phyloP scores from a whole-genome alignment of 2,113 vertebrate species.

The Crotalus tigris region DNA sequence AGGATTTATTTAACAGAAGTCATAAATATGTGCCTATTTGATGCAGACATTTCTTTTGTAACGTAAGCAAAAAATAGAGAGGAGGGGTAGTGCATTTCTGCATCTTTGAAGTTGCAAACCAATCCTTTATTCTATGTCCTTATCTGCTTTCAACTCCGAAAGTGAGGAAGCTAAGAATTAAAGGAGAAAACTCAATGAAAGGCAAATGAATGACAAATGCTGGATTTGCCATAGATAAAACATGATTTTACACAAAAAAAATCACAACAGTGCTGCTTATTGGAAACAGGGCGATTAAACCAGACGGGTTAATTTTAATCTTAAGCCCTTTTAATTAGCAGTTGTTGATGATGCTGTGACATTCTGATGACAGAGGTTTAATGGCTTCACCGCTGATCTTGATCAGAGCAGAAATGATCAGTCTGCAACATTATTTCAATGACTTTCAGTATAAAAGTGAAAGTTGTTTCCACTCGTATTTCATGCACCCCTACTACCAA shows the following conservation, averaged over 20 bases:
- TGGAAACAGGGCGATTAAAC: slow-evolving; percentile 21
- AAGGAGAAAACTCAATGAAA: slow-evolving; percentile 30
- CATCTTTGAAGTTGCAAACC: slow-evolving; percentile 34
- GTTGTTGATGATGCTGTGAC: not conserved
- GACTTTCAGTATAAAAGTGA: slow-evolving; percentile 42
- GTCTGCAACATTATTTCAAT: slow-evolving; percentile 19
- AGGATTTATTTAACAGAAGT: slow-evolving; percentile 32
- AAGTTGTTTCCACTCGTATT: not conserved
- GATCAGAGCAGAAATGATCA: not conserved
- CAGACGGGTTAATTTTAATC: not conserved
- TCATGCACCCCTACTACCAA: not conserved
- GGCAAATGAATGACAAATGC: slow-evolving; percentile 39
- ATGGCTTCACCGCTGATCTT: not conserved
- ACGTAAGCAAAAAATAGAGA: slow-evolving; percentile 30
- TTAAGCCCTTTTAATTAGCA: slow-evolving; percentile 19
- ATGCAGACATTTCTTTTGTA: slow-evolving; percentile 54
- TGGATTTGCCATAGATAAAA: not conserved
- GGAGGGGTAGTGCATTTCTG: slow-evolving; percentile 25
- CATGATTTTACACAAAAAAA: slow-evolving; percentile 20
- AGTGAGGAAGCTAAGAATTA: slow-evolving; percentile 38
- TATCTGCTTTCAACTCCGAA: slow-evolving; percentile 22
- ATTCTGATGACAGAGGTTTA: slow-evolving; percentile 24
- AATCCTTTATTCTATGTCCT: slow-evolving; percentile 15
- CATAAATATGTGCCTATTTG: slow-evolving; percentile 56
- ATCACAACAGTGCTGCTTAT: slow-evolving; percentile 22